Evolutionary conservation across 2,113 vertebrate species (phyloP).

Genomic region (Prochilodus magdalenae): DNA sequence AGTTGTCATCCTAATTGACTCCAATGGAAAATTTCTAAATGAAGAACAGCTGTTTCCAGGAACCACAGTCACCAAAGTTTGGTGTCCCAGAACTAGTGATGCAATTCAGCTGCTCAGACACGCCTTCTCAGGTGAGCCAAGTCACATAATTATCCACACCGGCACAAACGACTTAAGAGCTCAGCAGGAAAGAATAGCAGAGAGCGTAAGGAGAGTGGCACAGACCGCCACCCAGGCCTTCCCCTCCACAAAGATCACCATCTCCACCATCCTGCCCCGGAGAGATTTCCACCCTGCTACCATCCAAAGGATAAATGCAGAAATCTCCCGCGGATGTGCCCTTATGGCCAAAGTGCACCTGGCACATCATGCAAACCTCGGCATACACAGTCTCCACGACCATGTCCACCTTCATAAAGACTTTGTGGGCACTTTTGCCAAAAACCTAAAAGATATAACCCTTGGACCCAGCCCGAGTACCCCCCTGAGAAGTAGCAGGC

Average conservation of each 20-base stretch:
- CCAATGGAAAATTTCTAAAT: background rate
- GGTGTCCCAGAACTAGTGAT: background rate
- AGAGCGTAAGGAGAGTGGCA: slow-evolving; percentile 5
- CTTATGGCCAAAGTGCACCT: too few species aligned
- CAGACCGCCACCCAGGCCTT: background rate
- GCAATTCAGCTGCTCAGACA: background rate
- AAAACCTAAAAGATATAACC: background rate
- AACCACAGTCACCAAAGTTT: background rate
- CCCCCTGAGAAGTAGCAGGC: background rate
- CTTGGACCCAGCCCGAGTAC: slow-evolving; percentile 14
- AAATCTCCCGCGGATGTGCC: too few species aligned
- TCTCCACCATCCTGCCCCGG: too few species aligned
- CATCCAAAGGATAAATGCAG: too few species aligned
- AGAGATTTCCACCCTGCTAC: too few species aligned
- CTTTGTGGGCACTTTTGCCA: slow-evolving; percentile 13
- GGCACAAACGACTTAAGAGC: slow-evolving; percentile 32
- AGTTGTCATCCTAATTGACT: slow-evolving; percentile 17
- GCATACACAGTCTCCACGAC: slow-evolving; percentile 21
- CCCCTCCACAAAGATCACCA: too few species aligned
- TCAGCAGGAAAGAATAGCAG: slow-evolving; percentile 22
- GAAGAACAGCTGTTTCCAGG: slow-evolving; percentile 12
- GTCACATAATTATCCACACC: slow-evolving; percentile 37
- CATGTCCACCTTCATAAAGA: slow-evolving; percentile 31
- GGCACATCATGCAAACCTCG: slow-evolving; percentile 20
- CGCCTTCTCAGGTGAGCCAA: background rate